Base-by-base conservation (phyloP, 2,113 vertebrate genomes). In the Pseudois nayaur region DNA sequence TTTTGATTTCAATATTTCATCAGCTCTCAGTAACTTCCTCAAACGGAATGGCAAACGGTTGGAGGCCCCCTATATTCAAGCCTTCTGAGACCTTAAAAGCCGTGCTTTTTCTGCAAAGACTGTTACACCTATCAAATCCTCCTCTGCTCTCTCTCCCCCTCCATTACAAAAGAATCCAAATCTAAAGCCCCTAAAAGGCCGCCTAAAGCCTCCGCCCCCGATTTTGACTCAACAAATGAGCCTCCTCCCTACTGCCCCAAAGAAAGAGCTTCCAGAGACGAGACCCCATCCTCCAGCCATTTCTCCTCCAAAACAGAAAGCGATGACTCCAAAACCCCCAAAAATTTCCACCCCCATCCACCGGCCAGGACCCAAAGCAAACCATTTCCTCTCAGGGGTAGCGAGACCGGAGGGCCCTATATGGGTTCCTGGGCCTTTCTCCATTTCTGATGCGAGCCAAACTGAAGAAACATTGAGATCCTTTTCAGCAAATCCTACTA, bases 21-120 rank as follows among this genome's bases (percentile, higher is more conserved):
- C 31, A 64, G 60, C 8, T 8, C 6, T 33, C 60, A 64, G 31
- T 64, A 64, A 64, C 6, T 33, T 33, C 31, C 31, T 64, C 31
- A 16, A 64, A 33, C 1, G 1, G 31, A 64, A 64, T 8, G 14
- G 60, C 60, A 64, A 64, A 64, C 1, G 1, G 60, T 64, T 0
- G 3, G 60, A 64, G 60, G 31, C 15, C 31, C 29, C 60, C 31
- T 17, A 33, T 8, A 16, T 33, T 62, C 60, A 62, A 62, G 60
- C 60, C 29, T 62, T 33, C 60, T 33, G 14, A 64, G 60, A 33
- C 60, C 60, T 64, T 33, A 64, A 33, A 64, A 64, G 15, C 15
- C 1, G 0, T 64, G 31, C 15, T 8, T 64, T 64, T 33, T 8
- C 62, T 33, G 15, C 62, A 64, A 64, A 64, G 62, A 17, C 60